A percentile compares a stretch with the other conserved stretches of the same genome.
Conservation (phyloP, 2,113 vertebrate genomes). For the Trichechus manatus region DNA sequence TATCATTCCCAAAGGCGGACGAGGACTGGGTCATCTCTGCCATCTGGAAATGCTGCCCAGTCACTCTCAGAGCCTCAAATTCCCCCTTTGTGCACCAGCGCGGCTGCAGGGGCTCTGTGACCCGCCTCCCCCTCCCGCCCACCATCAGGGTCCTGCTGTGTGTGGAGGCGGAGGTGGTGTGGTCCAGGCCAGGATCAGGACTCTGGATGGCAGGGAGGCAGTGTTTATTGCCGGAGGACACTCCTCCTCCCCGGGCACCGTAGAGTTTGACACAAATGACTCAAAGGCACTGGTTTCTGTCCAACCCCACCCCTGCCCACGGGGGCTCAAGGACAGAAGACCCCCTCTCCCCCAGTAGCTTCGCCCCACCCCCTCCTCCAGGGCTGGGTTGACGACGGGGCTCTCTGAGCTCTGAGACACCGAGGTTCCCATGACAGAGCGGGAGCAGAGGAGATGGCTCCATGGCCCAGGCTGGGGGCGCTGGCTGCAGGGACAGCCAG, state of each 20-base stretch:
- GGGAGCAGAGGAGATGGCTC: neutral
- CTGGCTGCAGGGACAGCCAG: neutral
- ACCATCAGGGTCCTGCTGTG: neutral
- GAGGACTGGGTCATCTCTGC: accelerated
- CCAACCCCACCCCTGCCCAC: neutral
- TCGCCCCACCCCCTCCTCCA: neutral
- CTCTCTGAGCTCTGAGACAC: neutral
- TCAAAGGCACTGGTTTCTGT: constrained; percentile 53
- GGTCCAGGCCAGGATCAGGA: neutral
- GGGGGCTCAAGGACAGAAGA: neutral
- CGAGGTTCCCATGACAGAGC: neutral
- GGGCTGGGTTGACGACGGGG: neutral
- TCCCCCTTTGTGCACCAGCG: neutral
- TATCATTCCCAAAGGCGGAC: no score
- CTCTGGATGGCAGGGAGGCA: neutral
- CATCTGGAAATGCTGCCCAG: neutral
- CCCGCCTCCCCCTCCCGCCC: neutral
- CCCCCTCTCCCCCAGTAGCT: neutral
- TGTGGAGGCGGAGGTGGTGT: neutral
- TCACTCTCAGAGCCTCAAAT: neutral
- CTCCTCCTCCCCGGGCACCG: neutral
- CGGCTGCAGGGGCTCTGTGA: neutral
- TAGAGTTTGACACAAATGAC: constrained; percentile 36
- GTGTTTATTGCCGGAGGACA: constrained; percentile 61
- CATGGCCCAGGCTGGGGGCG: neutral